Base-by-base conservation (phyloP, 1,140 invertebrate species). In the Ectropis grisescens region DNA sequence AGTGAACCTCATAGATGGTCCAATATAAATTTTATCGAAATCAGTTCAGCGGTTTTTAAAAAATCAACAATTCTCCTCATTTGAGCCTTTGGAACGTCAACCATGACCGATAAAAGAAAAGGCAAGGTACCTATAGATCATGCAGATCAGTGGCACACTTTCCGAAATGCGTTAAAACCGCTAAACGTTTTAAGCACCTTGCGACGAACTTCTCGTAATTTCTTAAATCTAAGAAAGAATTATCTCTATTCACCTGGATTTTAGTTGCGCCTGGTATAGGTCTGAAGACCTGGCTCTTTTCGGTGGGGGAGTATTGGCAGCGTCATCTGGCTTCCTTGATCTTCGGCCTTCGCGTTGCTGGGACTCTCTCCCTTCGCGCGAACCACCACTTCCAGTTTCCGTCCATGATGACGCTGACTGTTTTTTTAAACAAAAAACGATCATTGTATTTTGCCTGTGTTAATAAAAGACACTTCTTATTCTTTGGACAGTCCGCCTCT, bases 271-370 rank as follows among this genome's bases (percentile, higher is more conserved):
- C 19, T 85, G 83, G 48, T 85, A 86, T 25, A 87, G 61, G 47
- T 88, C 87, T 1, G 85, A 85, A 32, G 85, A 86, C 40, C 87
- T 80, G 32, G 86, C 87, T 29, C 86, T 69, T 74, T 87, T 90
- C 40, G 83, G 86, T 37, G 84, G 88, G 33, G 86, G 87, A 35
- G 84, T 88, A 54, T 68, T 82, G 29, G 60, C 47, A 1, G 71
- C 67, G 35, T 70, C 78, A 33, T 78, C 83, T 16, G 75, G 78
- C 55, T 52, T 70, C 52, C 44, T 61, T 37, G 41, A 41, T 16
- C 64, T 56, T 27, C 62, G 48, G 16, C 53, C 58, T 33, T 78
- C 78, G 13, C 74, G 57, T 23, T 51, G 48, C 30, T 58, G 57
- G 2, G 50, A 27, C 23, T 74, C 74, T 1, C 70, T 50, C 0